Conservation (phyloP, 64 coral and sea anemone species). For the Stichodactyla helianthus region DNA sequence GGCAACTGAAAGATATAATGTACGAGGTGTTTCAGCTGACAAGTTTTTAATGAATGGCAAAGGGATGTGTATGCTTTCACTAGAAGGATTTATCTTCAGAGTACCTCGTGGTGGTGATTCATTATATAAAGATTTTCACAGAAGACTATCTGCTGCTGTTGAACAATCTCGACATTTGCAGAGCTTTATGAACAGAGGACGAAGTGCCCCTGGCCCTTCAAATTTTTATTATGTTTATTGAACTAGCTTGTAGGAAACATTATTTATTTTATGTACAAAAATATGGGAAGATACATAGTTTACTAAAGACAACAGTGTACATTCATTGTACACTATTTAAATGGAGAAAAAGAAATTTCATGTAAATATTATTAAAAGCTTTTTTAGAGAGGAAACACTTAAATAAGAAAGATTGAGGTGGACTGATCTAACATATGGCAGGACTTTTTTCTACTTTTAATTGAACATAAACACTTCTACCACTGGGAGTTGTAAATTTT, state of each 20-base stretch:
- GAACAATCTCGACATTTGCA: conserved; percentile 66
- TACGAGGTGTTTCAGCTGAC: conserved; percentile 69
- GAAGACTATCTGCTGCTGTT: conserved; percentile 50
- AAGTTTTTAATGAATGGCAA: conserved; percentile 99
- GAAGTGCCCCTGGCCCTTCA: conserved; percentile 25
- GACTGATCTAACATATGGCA: not conserved
- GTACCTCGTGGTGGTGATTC: conserved; percentile 80
- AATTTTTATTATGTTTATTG: conserved; percentile 93
- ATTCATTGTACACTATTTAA: conserved; percentile 89
- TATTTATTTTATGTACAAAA: conserved; percentile 67
- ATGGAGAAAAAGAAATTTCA: conserved; percentile 6
- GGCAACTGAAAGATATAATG: conserved; percentile 84
- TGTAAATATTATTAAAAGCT: conserved; percentile 50
- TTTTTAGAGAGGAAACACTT: not conserved
- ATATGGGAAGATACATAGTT: conserved; percentile 48
- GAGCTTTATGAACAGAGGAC: conserved; percentile 56
- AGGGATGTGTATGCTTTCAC: conserved; percentile 84
- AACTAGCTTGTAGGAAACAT: conserved; percentile 21
- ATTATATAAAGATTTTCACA: conserved; percentile 83
- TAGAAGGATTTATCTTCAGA: conserved; percentile 81
- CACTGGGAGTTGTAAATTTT: too few relatives aligned
- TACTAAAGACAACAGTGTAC: conserved; percentile 38
- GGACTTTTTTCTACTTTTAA: too few relatives aligned
- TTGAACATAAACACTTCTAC: too few relatives aligned
- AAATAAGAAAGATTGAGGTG: not conserved